These are phyloP conservation scores for Myotis davidii DNA, from an alignment of 2,113 vertebrate species.

Conservation along the genomic window DNA sequence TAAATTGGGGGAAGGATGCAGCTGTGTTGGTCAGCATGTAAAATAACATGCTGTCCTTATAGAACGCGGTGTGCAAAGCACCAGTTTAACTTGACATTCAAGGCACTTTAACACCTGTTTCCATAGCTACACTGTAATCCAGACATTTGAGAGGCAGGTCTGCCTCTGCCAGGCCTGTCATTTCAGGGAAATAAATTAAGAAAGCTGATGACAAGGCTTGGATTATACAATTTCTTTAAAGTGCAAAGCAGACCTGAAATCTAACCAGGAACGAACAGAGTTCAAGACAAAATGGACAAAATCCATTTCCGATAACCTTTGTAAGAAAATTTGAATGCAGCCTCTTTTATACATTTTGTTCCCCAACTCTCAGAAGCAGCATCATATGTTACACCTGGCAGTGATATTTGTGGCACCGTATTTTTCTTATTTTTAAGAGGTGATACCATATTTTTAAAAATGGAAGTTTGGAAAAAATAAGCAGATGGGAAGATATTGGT, in stretches of 20 bases:
- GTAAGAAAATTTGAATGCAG: constrained; percentile 75
- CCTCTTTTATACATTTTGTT: constrained; percentile 56
- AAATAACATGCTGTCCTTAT: constrained; percentile 81
- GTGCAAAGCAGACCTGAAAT: constrained; percentile 82
- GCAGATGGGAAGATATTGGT: constrained; percentile 83
- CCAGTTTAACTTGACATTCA: constrained; percentile 88
- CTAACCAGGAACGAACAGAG: constrained; percentile 76
- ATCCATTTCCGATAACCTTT: constrained; percentile 82
- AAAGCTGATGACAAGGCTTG: constrained; percentile 85
- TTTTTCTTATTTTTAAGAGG: constrained; percentile 84
- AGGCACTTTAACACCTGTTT: constrained; percentile 91
- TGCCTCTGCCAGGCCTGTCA: constrained; percentile 87
- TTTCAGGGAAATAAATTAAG: constrained; percentile 90
- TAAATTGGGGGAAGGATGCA: constrained; percentile 81
- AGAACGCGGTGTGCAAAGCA: constrained; percentile 85
- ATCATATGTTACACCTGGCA: constrained; percentile 81
- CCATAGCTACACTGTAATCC: constrained; percentile 91
- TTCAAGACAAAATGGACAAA: constrained; percentile 78
- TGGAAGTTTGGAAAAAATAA: constrained; percentile 81
- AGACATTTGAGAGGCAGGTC: constrained; percentile 87
- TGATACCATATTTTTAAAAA: constrained; percentile 81
- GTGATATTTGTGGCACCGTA: constrained; percentile 79
- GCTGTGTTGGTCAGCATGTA: constrained; percentile 83
- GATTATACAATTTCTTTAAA: constrained; percentile 87
- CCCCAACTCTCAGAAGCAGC: constrained; percentile 59